Evolutionary conservation across 2,797 vertebrate genomes (phyloP), one percentile per base, ranked within the genome.

Genomic region (Enteromius unitaeniatus): DNA sequence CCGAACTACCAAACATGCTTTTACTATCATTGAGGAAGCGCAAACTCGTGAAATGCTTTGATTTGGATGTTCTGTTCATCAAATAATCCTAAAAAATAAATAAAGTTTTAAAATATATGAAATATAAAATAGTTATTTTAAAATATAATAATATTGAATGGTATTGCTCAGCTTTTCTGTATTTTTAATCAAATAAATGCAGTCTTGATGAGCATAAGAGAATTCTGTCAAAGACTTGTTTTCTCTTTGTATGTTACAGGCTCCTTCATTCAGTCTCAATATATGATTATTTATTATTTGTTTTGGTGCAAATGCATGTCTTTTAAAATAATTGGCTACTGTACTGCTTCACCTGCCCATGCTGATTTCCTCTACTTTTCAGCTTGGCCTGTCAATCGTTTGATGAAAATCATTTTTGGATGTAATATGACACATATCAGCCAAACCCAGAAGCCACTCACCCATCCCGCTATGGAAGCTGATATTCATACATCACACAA

Each of bases 401-500:
- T 84, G 81, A 74, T 79, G 49, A 73, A 88, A 76, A 67, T 85
- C 78, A 72, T 87, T 55, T 86, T 74, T 40, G 64, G 79, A 70
- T 26, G 67, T 65, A 15, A 70, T 58, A 64, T 80, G 75, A 84
- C 82, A 81, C 78, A 80, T 64, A 74, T 82, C 81, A 60, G 34
- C 55, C 81, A 60, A 47, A 62, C 91, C 89, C 90, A 87, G 82
- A 85, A 83, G 62, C 85, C 89, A 92, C 91, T 88, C 90, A 4
- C 65, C 88, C 90, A 91, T 85, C 87, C 90, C 91, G 86, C 81
- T 87, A 87, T 87, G 81, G 87, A 91, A 89, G 89, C 89, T 81
- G 84, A 74, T 87, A 92, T 88, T 91, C 92, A 91, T 92, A 90
- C 92, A 91, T 91, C 89, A 78, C 91, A 82, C 92, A 93, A 93